Conservation (phyloP, 2,797 vertebrate genomes). For the Gadopsis bispinosus region DNA sequence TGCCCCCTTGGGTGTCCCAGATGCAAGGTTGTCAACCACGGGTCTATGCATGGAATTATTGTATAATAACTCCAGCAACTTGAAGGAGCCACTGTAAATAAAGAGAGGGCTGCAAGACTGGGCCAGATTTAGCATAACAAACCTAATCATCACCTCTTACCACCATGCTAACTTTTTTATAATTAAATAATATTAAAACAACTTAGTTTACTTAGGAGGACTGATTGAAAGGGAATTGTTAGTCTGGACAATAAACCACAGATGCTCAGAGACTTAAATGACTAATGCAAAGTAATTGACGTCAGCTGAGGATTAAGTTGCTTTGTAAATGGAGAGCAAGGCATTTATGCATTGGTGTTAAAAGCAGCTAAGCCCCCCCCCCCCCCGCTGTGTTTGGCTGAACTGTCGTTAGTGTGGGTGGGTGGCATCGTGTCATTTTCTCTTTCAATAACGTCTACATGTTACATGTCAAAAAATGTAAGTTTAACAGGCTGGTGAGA, state of each 20-base stretch:
- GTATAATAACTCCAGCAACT: not conserved
- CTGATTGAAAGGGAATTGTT: not conserved
- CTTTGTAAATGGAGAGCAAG: conserved; percentile 47
- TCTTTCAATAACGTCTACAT: not conserved
- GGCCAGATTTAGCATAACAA: not conserved
- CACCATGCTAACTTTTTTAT: not conserved
- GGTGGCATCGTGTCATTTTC: not conserved
- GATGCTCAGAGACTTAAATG: not conserved
- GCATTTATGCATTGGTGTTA: conserved; percentile 45
- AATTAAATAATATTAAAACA: not conserved
- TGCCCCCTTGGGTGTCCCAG: not conserved
- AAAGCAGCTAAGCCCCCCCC: conserved; percentile 25
- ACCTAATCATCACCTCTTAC: too few species aligned
- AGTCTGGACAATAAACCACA: not conserved
- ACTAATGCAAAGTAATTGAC: conserved; percentile 31
- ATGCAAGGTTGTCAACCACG: not conserved
- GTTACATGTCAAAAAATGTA: not conserved
- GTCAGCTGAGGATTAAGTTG: conserved; percentile 53
- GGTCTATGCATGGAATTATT: not conserved
- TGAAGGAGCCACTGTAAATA: not conserved
- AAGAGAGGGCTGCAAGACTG: not conserved
- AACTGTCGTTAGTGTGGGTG: not conserved
- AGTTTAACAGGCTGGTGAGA: not conserved
- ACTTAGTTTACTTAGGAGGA: not conserved
- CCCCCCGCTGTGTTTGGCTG: conserved; percentile 8